A percentile compares a stretch with the other conserved stretches of the same genome.
Conservation (phyloP, 2,113 vertebrate species). For the Smithornis capensis region DNA sequence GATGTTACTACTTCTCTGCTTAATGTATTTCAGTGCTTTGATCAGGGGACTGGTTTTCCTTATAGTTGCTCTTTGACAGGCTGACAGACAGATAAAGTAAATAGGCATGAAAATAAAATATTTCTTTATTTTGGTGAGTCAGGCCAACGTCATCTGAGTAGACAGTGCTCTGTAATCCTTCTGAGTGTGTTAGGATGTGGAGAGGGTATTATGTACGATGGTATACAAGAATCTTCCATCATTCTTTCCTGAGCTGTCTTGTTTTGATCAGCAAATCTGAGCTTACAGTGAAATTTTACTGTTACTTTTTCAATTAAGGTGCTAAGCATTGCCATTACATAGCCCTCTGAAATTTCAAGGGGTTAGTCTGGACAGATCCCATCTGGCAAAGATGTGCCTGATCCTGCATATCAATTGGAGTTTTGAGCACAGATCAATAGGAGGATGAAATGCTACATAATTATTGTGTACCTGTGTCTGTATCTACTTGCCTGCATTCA, state of each 20-base stretch:
- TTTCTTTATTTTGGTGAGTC: slow-evolving; percentile 30
- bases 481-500: neutral
- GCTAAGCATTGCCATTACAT: neutral
- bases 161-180: neutral
- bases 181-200: neutral
- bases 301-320: neutral
- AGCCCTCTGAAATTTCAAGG: neutral
- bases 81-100: slow-evolving; percentile 24
- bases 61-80: slow-evolving; percentile 10
- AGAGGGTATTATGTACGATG: neutral
- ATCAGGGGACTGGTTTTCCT: neutral
- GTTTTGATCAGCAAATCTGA: neutral
- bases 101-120: slow-evolving; percentile 15
- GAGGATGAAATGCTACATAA: neutral
- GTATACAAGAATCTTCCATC: neutral
- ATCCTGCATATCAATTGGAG: slow-evolving; percentile 24
- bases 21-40: neutral
- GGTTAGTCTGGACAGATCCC: neutral
- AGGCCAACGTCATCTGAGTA: neutral
- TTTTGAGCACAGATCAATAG: slow-evolving; percentile 24
- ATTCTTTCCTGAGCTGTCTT: neutral
- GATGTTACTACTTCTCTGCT: neutral
- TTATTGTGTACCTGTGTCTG: neutral
- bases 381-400: neutral
- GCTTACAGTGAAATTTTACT: neutral